phyloP scores from a whole-genome alignment of 1,140 invertebrate species.

The Nasonia giraulti region DNA sequence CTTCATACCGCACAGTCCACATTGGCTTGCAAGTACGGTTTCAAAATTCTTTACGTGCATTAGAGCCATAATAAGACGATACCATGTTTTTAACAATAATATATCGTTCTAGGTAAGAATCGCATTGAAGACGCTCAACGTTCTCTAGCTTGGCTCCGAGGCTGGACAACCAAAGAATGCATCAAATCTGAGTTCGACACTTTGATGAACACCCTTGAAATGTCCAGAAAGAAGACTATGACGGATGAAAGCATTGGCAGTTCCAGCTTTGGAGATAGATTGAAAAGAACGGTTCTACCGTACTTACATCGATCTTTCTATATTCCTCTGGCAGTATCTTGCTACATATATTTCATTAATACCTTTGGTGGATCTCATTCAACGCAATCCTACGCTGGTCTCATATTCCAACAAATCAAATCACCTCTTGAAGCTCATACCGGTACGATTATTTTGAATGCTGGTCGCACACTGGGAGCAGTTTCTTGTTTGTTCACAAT shows the following conservation, averaged over 20 bases:
- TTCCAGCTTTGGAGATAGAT: too few species aligned
- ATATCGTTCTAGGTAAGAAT: slow-evolving; percentile 71
- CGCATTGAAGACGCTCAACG: slow-evolving; percentile 61
- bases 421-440: not conserved
- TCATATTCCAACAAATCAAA: not conserved
- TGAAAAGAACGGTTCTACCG: not conserved
- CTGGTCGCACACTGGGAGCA: not conserved
- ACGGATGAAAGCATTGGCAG: not conserved
- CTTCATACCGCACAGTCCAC: slow-evolving; percentile 85
- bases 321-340: not conserved
- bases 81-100: not conserved
- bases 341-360: not conserved
- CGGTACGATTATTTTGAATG: not conserved
- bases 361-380: not conserved
- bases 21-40: slow-evolving; percentile 78
- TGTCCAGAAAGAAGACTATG: not conserved
- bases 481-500: not conserved
- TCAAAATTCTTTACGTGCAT: not conserved
- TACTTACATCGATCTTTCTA: slow-evolving; percentile 11
- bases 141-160: slow-evolving; percentile 7
- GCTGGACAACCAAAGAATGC: slow-evolving; percentile 48
- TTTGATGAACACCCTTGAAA: slow-evolving; percentile 70
- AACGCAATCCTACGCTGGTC: not conserved
- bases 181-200: slow-evolving; percentile 76
- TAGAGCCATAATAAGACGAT: not conserved